A percentile compares a stretch with the other conserved stretches of the same genome.
Conservation (phyloP, 2,113 vertebrate genomes). For the Elgaria multicarinata region DNA sequence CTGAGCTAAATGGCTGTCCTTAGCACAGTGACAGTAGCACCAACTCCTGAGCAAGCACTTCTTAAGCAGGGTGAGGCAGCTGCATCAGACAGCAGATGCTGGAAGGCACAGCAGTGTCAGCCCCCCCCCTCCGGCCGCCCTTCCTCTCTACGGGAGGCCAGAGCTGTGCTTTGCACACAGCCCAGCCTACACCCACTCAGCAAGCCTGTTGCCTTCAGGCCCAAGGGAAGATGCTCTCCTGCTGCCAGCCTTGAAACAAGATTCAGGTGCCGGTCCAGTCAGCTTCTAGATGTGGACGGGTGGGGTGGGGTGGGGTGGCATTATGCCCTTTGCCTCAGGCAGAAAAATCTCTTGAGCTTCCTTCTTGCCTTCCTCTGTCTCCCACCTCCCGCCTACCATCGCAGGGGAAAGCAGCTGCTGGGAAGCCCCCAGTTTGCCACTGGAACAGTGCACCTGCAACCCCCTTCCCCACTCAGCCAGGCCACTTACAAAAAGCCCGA, state of each 20-base stretch:
- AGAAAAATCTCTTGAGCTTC: neutral
- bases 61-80: neutral
- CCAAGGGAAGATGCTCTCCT: neutral
- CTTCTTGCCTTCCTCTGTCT: neutral
- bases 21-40: neutral
- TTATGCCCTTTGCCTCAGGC: too few relatives aligned
- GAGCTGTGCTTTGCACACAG: neutral
- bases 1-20: neutral
- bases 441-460: neutral
- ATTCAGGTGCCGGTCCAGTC: neutral
- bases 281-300: neutral
- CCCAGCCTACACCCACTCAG: too few relatives aligned
- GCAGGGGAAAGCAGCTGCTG: neutral
- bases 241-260: neutral
- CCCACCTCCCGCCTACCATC: too few relatives aligned
- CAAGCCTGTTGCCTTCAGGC: too few relatives aligned
- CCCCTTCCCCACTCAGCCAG: neutral
- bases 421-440: too few relatives aligned
- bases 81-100: neutral
- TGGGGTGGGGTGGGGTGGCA: neutral
- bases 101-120: too few relatives aligned
- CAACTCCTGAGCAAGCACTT: neutral
- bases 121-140: too few relatives aligned
- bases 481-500: neutral
- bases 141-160: neutral